Conservation (phyloP, 2,113 vertebrate genomes). For the Plecturocebus donacophilus region DNA sequence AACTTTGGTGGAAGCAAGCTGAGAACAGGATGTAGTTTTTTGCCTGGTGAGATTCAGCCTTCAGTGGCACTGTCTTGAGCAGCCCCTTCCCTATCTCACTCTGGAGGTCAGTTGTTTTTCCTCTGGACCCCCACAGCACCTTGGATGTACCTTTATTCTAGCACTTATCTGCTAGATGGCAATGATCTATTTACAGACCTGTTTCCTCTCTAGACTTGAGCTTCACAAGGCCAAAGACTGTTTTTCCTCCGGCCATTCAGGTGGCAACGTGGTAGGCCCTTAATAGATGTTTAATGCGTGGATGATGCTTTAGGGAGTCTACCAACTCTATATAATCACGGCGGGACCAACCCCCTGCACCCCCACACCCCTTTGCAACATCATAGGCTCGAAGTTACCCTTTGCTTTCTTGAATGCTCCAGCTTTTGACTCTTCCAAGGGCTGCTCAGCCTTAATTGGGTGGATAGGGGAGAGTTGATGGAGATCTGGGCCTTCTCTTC, state of each 20-base stretch:
- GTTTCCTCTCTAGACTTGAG: not conserved
- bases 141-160: not conserved
- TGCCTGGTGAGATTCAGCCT: not conserved
- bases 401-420: not conserved
- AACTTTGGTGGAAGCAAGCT: not conserved
- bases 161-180: not conserved
- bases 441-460: not conserved
- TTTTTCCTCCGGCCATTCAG: not conserved
- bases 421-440: not conserved
- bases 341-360: too few species aligned
- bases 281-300: not conserved
- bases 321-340: not conserved
- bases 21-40: fast-evolving
- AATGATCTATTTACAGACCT: not conserved
- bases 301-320: not conserved
- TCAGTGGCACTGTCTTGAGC: not conserved
- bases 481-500: not conserved
- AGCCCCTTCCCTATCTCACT: not conserved
- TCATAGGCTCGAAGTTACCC: not conserved
- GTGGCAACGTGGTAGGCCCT: not conserved
- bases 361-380: not conserved
- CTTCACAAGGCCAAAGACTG: not conserved
- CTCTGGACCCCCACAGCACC: not conserved
- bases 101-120: not conserved
- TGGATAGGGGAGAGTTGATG: not conserved